Evolutionary conservation across 2,888 invertebrate species (phyloP).

Genomic region (Meganola albula): DNA sequence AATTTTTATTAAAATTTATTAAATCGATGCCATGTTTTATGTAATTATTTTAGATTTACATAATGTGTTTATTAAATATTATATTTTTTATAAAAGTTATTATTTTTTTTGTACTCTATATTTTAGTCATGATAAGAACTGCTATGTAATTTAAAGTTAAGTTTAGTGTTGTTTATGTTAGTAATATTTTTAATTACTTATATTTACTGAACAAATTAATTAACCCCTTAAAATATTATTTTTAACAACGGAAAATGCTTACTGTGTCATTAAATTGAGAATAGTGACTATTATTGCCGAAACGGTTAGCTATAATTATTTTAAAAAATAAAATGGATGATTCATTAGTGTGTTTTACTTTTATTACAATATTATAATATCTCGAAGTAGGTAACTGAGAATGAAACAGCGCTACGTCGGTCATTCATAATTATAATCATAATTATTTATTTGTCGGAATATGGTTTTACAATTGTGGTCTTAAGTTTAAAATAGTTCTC

Average conservation of each 20-base stretch:
- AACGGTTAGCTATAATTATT: conserved; percentile 79
- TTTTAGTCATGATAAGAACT: conserved; percentile 58
- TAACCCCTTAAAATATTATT: conserved; percentile 56
- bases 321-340: conserved; percentile 78
- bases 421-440: no score
- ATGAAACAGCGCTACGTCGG: no score
- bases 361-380: no score
- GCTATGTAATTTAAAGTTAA: conserved; percentile 59
- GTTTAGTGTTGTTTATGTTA: conserved; percentile 71
- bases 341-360: conserved; percentile 62
- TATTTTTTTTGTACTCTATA: conserved; percentile 64
- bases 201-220: conserved; percentile 58
- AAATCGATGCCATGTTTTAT: conserved; percentile 72
- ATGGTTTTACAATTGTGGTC: no score
- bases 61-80: conserved; percentile 70
- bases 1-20: conserved; percentile 35
- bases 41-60: conserved; percentile 62
- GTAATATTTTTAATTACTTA: conserved; percentile 49
- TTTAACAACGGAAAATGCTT: conserved; percentile 76
- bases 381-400: background rate
- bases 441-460: no score
- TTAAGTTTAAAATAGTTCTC: no score
- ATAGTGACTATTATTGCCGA: conserved; percentile 76
- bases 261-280: conserved; percentile 72
- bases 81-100: conserved; percentile 75